Percentiles rank a stretch among this genome's conserved stretches.
Conservation (phyloP, 2,888 invertebrate genomes). For the Melinaea marsaeus region DNA sequence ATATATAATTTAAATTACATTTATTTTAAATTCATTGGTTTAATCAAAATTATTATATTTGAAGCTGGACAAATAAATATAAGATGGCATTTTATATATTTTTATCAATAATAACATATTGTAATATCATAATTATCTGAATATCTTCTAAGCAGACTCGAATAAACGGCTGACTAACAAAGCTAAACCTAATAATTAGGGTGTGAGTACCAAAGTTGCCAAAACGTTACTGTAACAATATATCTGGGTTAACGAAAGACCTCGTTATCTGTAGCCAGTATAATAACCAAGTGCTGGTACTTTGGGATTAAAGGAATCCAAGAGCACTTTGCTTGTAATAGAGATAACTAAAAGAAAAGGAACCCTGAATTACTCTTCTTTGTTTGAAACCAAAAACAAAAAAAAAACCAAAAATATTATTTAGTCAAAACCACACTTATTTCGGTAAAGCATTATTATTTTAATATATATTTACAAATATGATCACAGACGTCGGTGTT, state of each 20-base stretch:
- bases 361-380: not conserved
- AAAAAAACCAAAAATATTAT: too few species aligned
- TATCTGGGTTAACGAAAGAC: constrained; percentile 15
- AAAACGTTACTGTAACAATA: constrained; percentile 1
- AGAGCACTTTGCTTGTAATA: not conserved
- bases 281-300: constrained; percentile 21
- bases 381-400: not conserved
- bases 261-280: constrained; percentile 17
- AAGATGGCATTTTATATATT: too few species aligned
- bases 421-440: too few species aligned
- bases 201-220: not conserved
- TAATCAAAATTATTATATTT: too few species aligned
- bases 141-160: constrained; percentile 1
- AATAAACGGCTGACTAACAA: not conserved
- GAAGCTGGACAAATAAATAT: too few species aligned
- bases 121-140: not conserved
- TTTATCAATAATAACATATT: not conserved
- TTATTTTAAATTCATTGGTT: too few species aligned
- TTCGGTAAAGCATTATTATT: too few species aligned
- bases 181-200: not conserved
- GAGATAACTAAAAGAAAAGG: not conserved
- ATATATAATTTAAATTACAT: too few species aligned
- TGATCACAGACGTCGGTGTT: too few species aligned
- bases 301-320: constrained; percentile 4
- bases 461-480: too few species aligned